Base-by-base conservation (phyloP, 1,140 invertebrate genomes). In the Atta texana region DNA sequence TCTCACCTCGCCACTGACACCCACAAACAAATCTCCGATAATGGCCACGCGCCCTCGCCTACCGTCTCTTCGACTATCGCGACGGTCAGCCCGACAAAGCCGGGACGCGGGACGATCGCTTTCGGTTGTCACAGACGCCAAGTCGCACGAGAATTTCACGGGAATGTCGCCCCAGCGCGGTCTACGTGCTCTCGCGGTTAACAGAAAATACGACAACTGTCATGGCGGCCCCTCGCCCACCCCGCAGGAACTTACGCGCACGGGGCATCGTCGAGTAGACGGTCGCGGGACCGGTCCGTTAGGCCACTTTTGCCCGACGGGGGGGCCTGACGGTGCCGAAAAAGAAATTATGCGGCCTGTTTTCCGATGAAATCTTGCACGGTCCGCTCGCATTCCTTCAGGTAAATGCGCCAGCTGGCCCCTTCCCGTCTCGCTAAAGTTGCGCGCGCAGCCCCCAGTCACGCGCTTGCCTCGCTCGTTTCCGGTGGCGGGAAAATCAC, bases 141-240 rank as follows among this genome's bases (percentile, higher is more conserved):
- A 53, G 24, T 3, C 85, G 61, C 66, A 77, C 75, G 76, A 75
- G 1, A 90, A 87, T 91, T 91, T 90, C 77, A 87, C 89, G 49
- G 90, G 82, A 92, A 90, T 74, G 69, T 61, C 55, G 75, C 66
- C 68, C 66, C 68, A 53, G 53, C 86, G 85, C 68, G 81, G 74
- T 66, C 24, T 87, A 86, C 87, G 87, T 90, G 85, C 87, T 76
- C 80, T 80, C 81, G 77, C 90, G 64, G 90, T 88, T 92, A 87
- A 91, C 90, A 75, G 91, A 92, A 92, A 93, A 93, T 93, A 92
- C 89, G 90, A 91, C 88, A 72, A 93, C 93, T 93, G 92, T 93
- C 92, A 93, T 93, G 92, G 92, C 92, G 92, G 77, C 88, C 89
- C 93, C 87, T 92, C 90, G 86, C 88, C 91, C 90, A 89, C 87